These are phyloP conservation scores for Sula dactylatra DNA, from an alignment of 2,113 vertebrate species.

Conservation along the genomic window DNA sequence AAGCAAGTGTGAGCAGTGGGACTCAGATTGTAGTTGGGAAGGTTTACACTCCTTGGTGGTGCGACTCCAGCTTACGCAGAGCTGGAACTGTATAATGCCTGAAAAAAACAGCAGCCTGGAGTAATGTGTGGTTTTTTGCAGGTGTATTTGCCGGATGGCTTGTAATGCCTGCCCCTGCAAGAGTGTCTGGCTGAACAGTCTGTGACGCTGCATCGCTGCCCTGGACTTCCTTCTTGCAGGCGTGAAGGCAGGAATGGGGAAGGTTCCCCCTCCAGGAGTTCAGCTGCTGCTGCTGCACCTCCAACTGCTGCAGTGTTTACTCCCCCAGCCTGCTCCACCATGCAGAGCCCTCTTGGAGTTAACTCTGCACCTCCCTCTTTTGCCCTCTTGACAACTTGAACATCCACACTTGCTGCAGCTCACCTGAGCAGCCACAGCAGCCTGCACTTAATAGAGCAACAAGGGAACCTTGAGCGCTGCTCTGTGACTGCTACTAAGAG, in stretches of 20 bases:
- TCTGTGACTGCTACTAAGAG: neutral
- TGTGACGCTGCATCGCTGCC: accelerated
- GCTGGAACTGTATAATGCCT: neutral
- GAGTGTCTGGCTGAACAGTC: neutral
- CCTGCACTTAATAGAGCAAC: neutral
- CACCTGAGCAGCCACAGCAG: neutral
- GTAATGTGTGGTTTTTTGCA: neutral
- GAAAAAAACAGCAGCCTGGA: neutral
- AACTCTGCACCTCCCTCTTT: neutral
- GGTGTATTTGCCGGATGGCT: neutral
- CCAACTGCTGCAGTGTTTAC: neutral
- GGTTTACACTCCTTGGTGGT: neutral
- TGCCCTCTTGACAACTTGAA: neutral
- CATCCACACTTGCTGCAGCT: neutral
- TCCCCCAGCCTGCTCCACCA: neutral
- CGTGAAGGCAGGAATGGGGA: neutral
- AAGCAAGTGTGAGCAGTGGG: neutral
- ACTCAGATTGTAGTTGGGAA: neutral
- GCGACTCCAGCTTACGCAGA: neutral
- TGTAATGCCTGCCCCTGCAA: accelerated
- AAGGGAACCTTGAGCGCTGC: neutral
- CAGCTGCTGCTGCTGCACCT: neutral
- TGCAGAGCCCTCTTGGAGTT: neutral
- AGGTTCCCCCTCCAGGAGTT: neutral
- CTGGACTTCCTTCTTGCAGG: neutral